Base-by-base conservation (phyloP, 1,140 invertebrate species). In the Agrypnia vestita region DNA sequence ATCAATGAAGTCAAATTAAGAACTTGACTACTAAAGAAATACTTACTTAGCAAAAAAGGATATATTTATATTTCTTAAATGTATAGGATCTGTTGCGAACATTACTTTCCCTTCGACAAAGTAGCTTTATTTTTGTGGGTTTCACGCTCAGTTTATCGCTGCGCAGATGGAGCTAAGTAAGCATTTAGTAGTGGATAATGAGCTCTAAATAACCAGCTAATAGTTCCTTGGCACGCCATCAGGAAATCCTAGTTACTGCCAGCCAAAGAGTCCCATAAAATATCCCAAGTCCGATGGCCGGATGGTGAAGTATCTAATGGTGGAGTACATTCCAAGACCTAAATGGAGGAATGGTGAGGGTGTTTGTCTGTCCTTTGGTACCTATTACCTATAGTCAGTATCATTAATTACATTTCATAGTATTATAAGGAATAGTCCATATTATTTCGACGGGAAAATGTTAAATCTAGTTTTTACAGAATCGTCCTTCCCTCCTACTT, bases 181-280 rank as follows among this genome's bases (percentile, higher is more conserved):
- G 69, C 75, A 73, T 74, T 82, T 82, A 82, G 79, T 69, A 69
- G 49, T 47, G 49, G 75, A 75, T 82, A 82, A 82, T 82, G 81
- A 82, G 78, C 81, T 78, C 74, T 82, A 82, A 82, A 82, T 80
- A 82, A 82, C 81, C 55, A 73, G 81, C 55, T 82, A 82, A 82
- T 80, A 82, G 81, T 69, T 69, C 49, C 49, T 19, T 49, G 55
- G 75, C 81, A 80, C 81, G 78, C 81, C 78, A 82, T 51, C 67
- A 73, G 78, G 78, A 73, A 82, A 71, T 55, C 53, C 69, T 79
- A 49, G 72, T 79, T 79, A 74, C 81, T 78, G 78, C 78, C 75
- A 46, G 76, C 64, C 67, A 79, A 76, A 79, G 81, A 62, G 51
- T 67, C 25, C 55, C 77, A 77, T 82, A 82, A 82, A 82, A 77